Evolutionary conservation across 1,140 invertebrate genomes (phyloP), one percentile per base, ranked within the genome.

Genomic region (Lasaia peninsularis): DNA sequence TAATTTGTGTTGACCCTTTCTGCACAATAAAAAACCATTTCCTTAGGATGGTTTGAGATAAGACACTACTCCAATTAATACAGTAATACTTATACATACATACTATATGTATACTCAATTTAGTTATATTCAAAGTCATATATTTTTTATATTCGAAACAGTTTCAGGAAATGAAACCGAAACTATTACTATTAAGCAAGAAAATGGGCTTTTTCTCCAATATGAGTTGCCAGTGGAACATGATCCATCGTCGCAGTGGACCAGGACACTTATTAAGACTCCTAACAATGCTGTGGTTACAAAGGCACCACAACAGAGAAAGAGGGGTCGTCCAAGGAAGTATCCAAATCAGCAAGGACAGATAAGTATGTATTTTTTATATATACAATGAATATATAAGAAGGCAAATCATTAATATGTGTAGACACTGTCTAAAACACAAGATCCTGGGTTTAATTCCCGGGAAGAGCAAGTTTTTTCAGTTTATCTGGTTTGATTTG

Each of bases 171-270:
- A 63, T 57, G 84, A 83, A 56, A 87, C 84, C 52, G 88, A 90
- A 68, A 82, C 78, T 37, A 86, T 90, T 16, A 88, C 82, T 16
- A 88, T 89, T 71, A 89, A 89, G 56, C 87, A 89, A 71, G 87
- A 90, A 60, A 88, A 90, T 78, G 89, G 89, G 0, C 58, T 86
- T 0, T 73, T 88, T 2, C 56, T 88, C 1, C 86, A 88, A 58
- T 90, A 90, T 71, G 89, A 90, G 59, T 67, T 90, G 44, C 87
- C 89, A 5, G 78, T 89, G 20, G 89, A 90, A 35, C 80, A 88
- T 67, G 86, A 89, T 11, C 73, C 80, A 0, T 63, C 78, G 18
- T 73, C 75, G 5, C 76, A 82, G 32, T 81, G 80, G 83, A 80
- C 77, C 1, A 63, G 80, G 33, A 75, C 78, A 1, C 51, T 80